These are phyloP conservation scores for Triplophysa yarkandensis DNA, from an alignment of 2,797 vertebrate genomes.

Conservation along the genomic window DNA sequence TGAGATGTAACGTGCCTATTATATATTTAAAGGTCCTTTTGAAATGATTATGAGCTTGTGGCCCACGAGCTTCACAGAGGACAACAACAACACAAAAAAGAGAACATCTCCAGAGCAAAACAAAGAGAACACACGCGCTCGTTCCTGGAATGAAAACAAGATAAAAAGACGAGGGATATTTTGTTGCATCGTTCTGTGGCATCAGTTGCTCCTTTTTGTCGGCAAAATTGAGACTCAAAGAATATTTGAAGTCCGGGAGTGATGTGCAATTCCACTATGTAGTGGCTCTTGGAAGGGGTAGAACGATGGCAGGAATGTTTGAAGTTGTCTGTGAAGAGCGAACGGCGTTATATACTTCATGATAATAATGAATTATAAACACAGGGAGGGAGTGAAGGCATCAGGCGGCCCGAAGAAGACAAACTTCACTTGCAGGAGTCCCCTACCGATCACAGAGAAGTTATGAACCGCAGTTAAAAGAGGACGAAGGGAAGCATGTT, in stretches of 20 bases:
- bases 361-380: conserved; percentile 60
- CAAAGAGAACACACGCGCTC: conserved; percentile 71
- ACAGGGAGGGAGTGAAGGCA: conserved; percentile 39
- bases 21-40: conserved; percentile 78
- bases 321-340: conserved; percentile 51
- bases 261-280: conserved; percentile 52
- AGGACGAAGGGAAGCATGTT: conserved; percentile 18
- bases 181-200: conserved; percentile 56
- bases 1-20: conserved; percentile 70
- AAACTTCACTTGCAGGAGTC: conserved; percentile 16
- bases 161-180: conserved; percentile 59
- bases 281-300: conserved; percentile 48
- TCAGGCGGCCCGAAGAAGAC: conserved; percentile 28
- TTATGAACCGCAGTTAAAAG: conserved; percentile 22
- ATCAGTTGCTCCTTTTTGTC: conserved; percentile 59
- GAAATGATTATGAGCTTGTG: conserved; percentile 79
- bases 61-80: conserved; percentile 64
- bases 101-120: conserved; percentile 67
- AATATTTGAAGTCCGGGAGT: conserved; percentile 66
- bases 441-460: conserved; percentile 51
- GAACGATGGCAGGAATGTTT: conserved; percentile 35
- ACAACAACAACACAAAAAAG: conserved; percentile 61
- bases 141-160: conserved; percentile 64
- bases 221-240: conserved; percentile 58
- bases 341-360: conserved; percentile 54